Conservation (phyloP, 1,140 invertebrate species). For the Papilio glaucus region DNA sequence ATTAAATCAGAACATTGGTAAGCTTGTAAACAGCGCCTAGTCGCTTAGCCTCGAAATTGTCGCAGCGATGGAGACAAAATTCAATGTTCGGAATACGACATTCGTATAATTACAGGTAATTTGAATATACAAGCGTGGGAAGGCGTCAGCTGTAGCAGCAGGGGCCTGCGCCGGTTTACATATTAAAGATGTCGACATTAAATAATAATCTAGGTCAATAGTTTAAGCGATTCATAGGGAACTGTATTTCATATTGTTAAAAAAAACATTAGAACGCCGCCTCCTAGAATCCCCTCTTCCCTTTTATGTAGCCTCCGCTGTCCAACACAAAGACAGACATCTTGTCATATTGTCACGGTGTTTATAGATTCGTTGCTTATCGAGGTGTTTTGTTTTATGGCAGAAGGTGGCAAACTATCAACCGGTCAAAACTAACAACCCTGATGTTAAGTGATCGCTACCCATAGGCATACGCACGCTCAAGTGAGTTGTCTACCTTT, state of each 20-base stretch:
- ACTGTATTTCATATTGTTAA: background rate
- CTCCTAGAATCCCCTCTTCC: too few species aligned
- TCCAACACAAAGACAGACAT: too few species aligned
- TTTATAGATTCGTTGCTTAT: too few species aligned
- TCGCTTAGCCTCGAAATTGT: background rate
- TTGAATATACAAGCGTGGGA: constrained; percentile 47
- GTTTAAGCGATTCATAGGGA: background rate
- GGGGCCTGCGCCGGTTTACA: background rate
- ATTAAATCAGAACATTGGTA: background rate
- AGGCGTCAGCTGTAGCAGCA: constrained; percentile 40
- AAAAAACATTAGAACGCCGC: too few species aligned
- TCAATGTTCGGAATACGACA: constrained; percentile 38
- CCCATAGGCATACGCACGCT: too few species aligned
- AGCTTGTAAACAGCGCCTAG: background rate
- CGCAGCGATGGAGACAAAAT: constrained; percentile 38
- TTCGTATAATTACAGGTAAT: constrained; percentile 46
- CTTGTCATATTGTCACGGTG: too few species aligned
- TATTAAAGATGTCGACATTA: background rate
- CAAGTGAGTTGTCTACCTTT: too few species aligned
- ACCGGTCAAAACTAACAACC: too few species aligned
- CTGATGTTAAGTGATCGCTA: too few species aligned
- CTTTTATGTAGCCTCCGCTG: too few species aligned
- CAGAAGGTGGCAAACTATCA: too few species aligned
- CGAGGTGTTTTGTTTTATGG: too few species aligned
- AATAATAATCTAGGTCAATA: background rate